Conservation (phyloP, 2,797 vertebrate species). For the Sebastes elongatus region DNA sequence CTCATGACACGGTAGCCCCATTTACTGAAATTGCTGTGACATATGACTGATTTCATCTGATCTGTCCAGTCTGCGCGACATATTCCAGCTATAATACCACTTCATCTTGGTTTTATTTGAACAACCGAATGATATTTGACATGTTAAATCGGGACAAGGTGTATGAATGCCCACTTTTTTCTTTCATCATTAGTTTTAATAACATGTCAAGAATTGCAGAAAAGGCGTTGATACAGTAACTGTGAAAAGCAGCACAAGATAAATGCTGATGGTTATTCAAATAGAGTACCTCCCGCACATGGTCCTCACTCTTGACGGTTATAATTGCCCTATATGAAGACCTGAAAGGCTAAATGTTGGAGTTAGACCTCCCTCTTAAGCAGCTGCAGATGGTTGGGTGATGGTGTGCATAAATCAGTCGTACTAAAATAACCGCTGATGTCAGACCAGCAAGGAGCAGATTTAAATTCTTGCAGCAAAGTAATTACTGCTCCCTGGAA, state of each 20-base stretch:
- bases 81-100: neutral
- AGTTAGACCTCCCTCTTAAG: neutral
- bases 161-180: neutral
- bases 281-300: neutral
- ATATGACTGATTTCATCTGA: constrained; percentile 29
- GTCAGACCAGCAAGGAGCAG: constrained; percentile 14
- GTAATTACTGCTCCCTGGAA: constrained; percentile 25
- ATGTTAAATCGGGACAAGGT: neutral
- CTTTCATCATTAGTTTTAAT: neutral
- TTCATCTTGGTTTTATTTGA: neutral
- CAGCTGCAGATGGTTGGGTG: constrained; percentile 3
- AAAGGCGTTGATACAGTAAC: neutral
- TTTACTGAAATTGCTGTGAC: constrained; percentile 30
- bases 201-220: neutral
- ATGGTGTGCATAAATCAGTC: neutral
- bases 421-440: constrained; percentile 16
- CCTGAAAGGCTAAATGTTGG: constrained; percentile 1
- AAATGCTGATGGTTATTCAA: neutral
- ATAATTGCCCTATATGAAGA: neutral
- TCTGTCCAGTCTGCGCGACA: neutral
- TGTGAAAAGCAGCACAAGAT: neutral
- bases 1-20: constrained; percentile 19
- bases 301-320: neutral
- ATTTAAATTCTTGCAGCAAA: constrained; percentile 21
- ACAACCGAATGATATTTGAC: neutral